Evolutionary conservation across 2,113 vertebrate genomes (phyloP).

Genomic region (Mungos mungo): DNA sequence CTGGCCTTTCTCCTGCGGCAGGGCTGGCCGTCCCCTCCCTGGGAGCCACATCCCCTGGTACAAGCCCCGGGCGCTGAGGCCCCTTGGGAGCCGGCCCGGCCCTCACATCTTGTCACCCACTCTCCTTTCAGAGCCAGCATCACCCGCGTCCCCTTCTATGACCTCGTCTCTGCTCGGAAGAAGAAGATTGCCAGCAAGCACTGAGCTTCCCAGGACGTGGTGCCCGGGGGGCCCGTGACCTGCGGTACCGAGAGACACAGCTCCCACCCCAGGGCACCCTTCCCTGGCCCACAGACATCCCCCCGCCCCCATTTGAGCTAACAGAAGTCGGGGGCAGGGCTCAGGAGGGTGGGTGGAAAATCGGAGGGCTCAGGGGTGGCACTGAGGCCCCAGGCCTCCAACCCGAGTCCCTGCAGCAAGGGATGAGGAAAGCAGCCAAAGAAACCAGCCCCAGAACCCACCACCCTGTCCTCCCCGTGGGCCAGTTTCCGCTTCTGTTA

Average conservation of each 20-base stretch:
- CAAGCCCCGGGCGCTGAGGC: neutral
- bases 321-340: neutral
- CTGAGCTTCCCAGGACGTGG: slow-evolving; percentile 47
- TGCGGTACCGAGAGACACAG: neutral
- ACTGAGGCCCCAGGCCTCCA: neutral
- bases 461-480: neutral
- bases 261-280: neutral
- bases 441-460: neutral
- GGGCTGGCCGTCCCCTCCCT: neutral
- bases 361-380: fast-evolving
- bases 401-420: neutral
- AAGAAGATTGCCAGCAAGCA: slow-evolving; percentile 93
- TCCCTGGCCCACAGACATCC: neutral
- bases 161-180: slow-evolving; percentile 93
- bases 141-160: slow-evolving; percentile 95
- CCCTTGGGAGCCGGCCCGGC: neutral
- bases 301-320: neutral
- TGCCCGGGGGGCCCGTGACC: neutral
- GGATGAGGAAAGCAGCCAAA: neutral
- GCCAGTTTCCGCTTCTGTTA: neutral
- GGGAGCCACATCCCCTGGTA: fast-evolving
- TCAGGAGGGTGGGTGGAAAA: neutral
- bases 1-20: too few relatives aligned
- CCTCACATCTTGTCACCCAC: slow-evolving; percentile 10
- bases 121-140: slow-evolving; percentile 91